A percentile compares a stretch with the other conserved stretches of the same genome.
phyloP scores from a whole-genome alignment of 2,888 invertebrate genomes.

The Dorcus parallelipipedus region DNA sequence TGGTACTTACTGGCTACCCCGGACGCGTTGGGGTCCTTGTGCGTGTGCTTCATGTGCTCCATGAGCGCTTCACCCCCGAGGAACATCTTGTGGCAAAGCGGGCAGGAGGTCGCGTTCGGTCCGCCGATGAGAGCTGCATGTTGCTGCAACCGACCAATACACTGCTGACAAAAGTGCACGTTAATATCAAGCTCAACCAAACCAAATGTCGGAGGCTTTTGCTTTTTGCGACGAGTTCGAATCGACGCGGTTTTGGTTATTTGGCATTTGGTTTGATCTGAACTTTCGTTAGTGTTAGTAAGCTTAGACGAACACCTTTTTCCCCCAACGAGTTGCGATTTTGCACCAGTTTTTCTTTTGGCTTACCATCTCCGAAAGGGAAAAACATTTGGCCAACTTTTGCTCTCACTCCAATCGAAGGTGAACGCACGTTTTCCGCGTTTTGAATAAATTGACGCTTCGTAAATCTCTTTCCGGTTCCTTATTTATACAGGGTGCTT shows the following conservation, averaged over 20 bases:
- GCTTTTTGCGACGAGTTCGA: constrained; percentile 2
- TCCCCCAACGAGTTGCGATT: no score
- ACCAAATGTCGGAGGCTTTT: constrained; percentile 32
- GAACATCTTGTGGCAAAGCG: constrained; percentile 92
- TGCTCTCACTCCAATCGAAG: no score
- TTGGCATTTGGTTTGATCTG: constrained; percentile 28
- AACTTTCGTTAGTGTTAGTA: constrained; percentile 10
- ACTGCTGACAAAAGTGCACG: constrained; percentile 65
- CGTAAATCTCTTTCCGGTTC: no score
- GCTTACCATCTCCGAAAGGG: no score
- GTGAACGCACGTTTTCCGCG: no score
- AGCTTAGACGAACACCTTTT: no score
- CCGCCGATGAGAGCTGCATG: constrained; percentile 91
- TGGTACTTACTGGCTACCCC: constrained; percentile 82
- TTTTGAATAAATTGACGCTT: no score
- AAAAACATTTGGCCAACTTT: no score
- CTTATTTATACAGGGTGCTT: no score
- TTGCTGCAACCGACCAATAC: constrained; percentile 94
- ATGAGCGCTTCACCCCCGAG: constrained; percentile 89
- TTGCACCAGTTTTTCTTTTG: no score
- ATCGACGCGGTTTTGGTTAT: neutral
- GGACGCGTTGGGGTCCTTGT: constrained; percentile 88
- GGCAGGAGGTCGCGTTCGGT: constrained; percentile 88
- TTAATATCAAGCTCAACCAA: constrained; percentile 33
- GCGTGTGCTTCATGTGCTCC: constrained; percentile 94